Percentiles rank a stretch among this genome's conserved stretches.
Conservation (phyloP, 2,113 vertebrate genomes). For the Trematomus loennbergii region DNA sequence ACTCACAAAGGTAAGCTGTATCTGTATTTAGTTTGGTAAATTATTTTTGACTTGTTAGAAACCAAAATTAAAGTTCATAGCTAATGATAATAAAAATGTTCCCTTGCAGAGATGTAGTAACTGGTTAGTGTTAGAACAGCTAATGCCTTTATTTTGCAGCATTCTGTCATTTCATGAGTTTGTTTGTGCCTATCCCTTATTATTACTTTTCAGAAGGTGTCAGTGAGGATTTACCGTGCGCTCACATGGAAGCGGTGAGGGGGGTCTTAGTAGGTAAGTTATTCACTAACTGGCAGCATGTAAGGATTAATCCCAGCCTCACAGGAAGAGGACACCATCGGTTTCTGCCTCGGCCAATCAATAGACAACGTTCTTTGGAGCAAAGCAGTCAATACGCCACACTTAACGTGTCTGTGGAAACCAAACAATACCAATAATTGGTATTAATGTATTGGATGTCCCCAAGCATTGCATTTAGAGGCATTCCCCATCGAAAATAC, state of each 20-base stretch:
- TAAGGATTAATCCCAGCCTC: constrained; percentile 71
- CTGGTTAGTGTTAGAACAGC: neutral
- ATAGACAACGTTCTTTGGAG: constrained; percentile 81
- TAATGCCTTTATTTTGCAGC: neutral
- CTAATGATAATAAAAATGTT: neutral
- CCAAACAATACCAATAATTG: constrained; percentile 81
- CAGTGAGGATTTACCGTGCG: neutral
- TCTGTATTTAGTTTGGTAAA: constrained; percentile 13
- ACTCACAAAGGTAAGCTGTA: constrained; percentile 15
- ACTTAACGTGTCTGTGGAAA: constrained; percentile 82
- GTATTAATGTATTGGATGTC: constrained; percentile 79
- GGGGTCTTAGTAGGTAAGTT: constrained; percentile 38
- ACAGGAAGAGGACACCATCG: constrained; percentile 72
- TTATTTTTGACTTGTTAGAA: neutral
- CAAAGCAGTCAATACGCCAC: constrained; percentile 80
- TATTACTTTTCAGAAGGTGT: constrained; percentile 21
- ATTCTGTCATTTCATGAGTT: neutral
- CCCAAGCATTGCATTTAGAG: constrained; percentile 66
- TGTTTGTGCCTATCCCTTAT: neutral
- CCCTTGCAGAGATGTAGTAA: neutral
- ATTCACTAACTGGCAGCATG: constrained; percentile 42
- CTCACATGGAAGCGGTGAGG: constrained; percentile 10
- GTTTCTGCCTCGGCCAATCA: constrained; percentile 75
- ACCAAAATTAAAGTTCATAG: neutral
- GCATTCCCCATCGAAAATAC: constrained; percentile 56